Conservation (phyloP, 2,888 invertebrate genomes). For the Leptopilina myrica region DNA sequence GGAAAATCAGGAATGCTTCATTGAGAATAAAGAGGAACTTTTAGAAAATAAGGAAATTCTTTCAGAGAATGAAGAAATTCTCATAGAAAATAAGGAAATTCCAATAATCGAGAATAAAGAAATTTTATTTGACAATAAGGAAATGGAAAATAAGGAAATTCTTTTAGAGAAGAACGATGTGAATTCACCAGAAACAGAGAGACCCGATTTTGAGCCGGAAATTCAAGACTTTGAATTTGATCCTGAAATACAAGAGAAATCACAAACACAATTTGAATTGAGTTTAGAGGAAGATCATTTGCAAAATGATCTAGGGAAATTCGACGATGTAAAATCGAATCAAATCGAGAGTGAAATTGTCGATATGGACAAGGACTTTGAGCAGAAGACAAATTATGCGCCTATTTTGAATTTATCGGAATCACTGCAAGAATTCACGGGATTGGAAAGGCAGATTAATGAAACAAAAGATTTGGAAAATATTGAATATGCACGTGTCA, state of each 20-base stretch:
- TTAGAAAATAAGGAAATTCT: background rate
- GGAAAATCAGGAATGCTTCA: background rate
- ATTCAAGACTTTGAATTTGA: slow-evolving; percentile 27
- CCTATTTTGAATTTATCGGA: slow-evolving; percentile 64
- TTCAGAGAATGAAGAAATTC: background rate
- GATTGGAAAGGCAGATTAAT: slow-evolving; percentile 64
- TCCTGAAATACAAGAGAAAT: slow-evolving; percentile 29
- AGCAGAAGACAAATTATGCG: slow-evolving; percentile 46
- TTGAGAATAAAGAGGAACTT: background rate
- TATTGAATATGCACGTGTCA: slow-evolving; percentile 43
- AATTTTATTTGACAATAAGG: background rate
- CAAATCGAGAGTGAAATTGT: slow-evolving; percentile 12
- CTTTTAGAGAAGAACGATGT: background rate
- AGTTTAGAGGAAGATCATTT: slow-evolving; percentile 19
- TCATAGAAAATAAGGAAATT: background rate
- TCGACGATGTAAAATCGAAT: slow-evolving; percentile 29
- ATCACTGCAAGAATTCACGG: slow-evolving; percentile 69
- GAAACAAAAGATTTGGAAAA: slow-evolving; percentile 80
- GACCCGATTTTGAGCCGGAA: slow-evolving; percentile 28
- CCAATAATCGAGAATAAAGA: background rate
- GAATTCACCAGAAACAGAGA: slow-evolving; percentile 23
- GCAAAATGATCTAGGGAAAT: slow-evolving; percentile 7
- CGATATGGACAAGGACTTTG: slow-evolving; percentile 47
- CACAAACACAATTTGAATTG: slow-evolving; percentile 25
- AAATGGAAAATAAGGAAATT: background rate